Evolutionary conservation across 2,113 vertebrate genomes (phyloP), one percentile per base, ranked within the genome.

Genomic region (Colinus virginianus): DNA sequence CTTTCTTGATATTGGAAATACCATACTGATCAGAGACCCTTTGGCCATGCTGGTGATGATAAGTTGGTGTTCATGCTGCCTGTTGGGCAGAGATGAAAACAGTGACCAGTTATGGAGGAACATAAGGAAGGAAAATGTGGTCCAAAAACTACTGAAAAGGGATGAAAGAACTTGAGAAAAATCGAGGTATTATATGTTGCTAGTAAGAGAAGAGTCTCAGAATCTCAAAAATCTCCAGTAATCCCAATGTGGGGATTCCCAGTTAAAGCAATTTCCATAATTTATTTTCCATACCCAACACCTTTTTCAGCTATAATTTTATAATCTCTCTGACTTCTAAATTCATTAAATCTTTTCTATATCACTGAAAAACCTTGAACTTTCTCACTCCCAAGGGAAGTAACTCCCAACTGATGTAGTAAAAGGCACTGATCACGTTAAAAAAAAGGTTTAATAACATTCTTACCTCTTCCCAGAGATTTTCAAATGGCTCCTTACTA

Each of bases 1-100:
- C 23, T 40, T 48, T 45, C 16, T 59, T 59, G 15, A 42, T 16
- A 22, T 30, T 80, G 42, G 59, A 58, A 87, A 61, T 8, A 49
- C 4, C 16, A 11, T 38, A 32, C 6, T 45, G n/a, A 71, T 11
- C 46, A 80, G 28, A 71, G 9, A 58, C 7, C 5, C 28, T 68
- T 51, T 12, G 59, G 58, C 8, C 0, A 0, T 48, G 15, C 13
- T 1, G 1, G 18, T 0, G 1, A 58, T 18, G n/a, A 30, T 0
- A 38, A 20, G 13, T 48, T 71, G 13, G 2, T 77, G 38, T 4
- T 77, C 9, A 68, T 63, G 28, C 19, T 71, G 59, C 18, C 46
- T 68, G 36, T 38, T 63, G 64, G 18, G 30, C 42, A 46, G 53
- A 42, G 15, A 38, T 13, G 77, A 25, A 12, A 84, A 19, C 34